Evolutionary conservation across 1,140 invertebrate species (phyloP), one percentile per base, ranked within the genome.

Genomic region (Magallana gigas): DNA sequence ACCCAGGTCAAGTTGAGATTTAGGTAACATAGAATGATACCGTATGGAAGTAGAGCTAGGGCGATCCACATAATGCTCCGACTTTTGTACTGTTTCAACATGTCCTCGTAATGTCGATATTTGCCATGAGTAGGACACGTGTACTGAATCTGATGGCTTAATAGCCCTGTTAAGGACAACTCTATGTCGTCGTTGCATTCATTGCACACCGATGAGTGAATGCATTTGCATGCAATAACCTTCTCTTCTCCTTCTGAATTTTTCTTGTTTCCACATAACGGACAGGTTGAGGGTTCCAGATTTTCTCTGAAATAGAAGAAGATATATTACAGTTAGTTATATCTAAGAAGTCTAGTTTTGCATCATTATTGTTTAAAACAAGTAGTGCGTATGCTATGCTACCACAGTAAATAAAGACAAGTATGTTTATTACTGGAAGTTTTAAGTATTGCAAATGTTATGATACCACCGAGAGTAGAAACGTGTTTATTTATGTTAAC

Each of bases 211-310:
- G 48, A 6, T 80, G 76, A 80, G 23, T 29, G 0, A 80, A 36
- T 56, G 48, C 76, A 80, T 71, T 64, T 71, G 57, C 84, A 85
- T 29, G 18, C 18, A 56, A 29, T 36, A n/a, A 62, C 23, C n/a
- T 85, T 16, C 9, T 85, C 60, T 8, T 68, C 62, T 48, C 11
- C n/a, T 56, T 11, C 23, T 1, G 29, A 48, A 9, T 68, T 48
- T 71, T 85, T 85, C 56, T 96, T 94, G 98, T 99, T 81, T 96
- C 97, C 95, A 97, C 99, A 96, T 99, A 96, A 95, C 99, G 99
- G 7, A 99, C 97, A 48, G 98, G 97, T 95, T 99, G 99, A 95
- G 99, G 99, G 97, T 98, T 98, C 93, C 98, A 64, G 29, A 0
- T 16, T 8, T 14, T 83, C 58, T 81, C 98, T 8, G 97, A 97